Percentiles rank a stretch among this genome's conserved stretches.
These are phyloP conservation scores for Emmelina monodactyla DNA, from an alignment of 2,888 invertebrate genomes.

Conservation along the genomic window DNA sequence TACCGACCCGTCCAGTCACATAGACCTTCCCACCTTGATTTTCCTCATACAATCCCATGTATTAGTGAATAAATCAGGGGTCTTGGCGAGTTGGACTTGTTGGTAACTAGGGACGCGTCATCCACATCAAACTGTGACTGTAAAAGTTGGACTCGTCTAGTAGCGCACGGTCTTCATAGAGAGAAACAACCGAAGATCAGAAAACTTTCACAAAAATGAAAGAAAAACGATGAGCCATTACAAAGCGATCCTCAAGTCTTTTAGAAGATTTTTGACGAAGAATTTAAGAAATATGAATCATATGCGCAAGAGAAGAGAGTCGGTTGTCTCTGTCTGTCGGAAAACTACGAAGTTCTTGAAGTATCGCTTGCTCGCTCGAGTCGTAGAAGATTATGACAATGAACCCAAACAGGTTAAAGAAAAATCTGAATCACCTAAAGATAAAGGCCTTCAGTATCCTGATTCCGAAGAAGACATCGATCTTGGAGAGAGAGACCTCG, in stretches of 20 bases:
- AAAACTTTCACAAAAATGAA: too few species aligned
- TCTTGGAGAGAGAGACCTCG: conserved; percentile 44
- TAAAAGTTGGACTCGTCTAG: conserved; percentile 32
- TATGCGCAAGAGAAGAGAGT: conserved; percentile 42
- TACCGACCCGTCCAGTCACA: conserved; percentile 16
- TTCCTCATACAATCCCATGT: conserved; percentile 15
- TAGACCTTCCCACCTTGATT: conserved; percentile 25
- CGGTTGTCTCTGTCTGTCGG: conserved; percentile 47
- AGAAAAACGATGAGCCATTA: too few species aligned
- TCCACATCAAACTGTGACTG: conserved; percentile 41
- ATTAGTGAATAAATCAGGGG: conserved; percentile 13
- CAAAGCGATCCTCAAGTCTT: too few species aligned
- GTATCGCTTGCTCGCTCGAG: conserved; percentile 27
- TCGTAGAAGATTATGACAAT: conserved; percentile 26
- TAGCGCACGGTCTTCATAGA: conserved; percentile 28
- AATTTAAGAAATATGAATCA: conserved; percentile 24
- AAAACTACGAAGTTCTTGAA: conserved; percentile 56
- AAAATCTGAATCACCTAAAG: conserved; percentile 15
- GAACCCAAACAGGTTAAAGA: conserved; percentile 12
- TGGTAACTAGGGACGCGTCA: conserved; percentile 36
- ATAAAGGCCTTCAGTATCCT: too few species aligned
- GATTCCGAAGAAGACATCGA: conserved; percentile 31
- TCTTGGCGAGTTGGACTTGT: conserved; percentile 27
- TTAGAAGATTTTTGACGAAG: too few species aligned
- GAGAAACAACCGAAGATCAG: conserved; percentile 26